Conservation (phyloP, 2,113 vertebrate genomes). For the Cacatua alba region DNA sequence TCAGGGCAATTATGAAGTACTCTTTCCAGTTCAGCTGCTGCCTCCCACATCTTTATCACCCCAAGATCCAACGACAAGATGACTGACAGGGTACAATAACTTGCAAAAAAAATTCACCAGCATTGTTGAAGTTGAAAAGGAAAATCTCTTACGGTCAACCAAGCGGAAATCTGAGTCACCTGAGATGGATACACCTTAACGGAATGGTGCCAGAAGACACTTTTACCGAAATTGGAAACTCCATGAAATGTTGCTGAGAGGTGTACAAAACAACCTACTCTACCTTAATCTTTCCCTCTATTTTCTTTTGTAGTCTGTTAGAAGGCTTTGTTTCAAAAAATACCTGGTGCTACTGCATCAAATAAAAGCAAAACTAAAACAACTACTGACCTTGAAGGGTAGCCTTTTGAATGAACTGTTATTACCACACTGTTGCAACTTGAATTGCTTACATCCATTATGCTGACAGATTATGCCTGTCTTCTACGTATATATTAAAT, state of each 20-base stretch:
- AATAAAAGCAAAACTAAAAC: neutral
- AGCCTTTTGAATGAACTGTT: neutral
- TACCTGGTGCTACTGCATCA: neutral
- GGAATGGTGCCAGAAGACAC: neutral
- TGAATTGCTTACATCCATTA: neutral
- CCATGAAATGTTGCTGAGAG: neutral
- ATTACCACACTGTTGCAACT: neutral
- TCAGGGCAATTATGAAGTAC: conserved; percentile 62
- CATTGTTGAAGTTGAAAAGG: neutral
- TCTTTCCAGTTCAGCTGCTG: conserved; percentile 61
- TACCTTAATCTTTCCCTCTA: neutral
- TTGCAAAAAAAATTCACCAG: neutral
- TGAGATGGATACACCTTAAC: neutral
- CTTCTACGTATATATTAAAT: neutral
- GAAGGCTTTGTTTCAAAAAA: neutral
- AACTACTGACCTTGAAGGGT: neutral
- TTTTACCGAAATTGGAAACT: neutral
- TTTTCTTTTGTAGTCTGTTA: neutral
- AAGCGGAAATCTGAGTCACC: neutral
- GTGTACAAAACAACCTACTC: neutral
- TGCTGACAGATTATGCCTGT: neutral
- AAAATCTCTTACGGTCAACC: neutral
- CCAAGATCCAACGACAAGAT: conserved; percentile 34
- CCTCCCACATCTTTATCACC: conserved; percentile 59
- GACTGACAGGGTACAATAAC: conserved; percentile 30